A percentile compares a stretch with the other conserved stretches of the same genome.
Conservation (phyloP, 2,113 vertebrate genomes). For the Hypocryptadius cinnamomeus region DNA sequence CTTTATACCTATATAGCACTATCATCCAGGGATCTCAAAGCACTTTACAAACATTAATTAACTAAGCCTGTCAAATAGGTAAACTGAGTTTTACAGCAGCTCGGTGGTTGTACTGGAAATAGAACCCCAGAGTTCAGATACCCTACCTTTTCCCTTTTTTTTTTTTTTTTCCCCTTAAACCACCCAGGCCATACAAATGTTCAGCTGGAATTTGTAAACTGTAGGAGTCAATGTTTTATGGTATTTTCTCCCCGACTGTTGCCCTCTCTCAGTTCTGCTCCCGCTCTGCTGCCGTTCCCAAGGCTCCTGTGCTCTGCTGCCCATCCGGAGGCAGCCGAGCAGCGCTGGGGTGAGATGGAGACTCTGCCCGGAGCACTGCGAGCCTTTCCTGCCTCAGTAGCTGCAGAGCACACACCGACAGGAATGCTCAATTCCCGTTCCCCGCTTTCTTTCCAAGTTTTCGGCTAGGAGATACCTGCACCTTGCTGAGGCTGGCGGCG, state of each 20-base stretch:
- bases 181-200: neutral
- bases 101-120: constrained; percentile 27
- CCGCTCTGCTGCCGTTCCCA: neutral
- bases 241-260: neutral
- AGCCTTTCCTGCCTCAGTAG: neutral
- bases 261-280: neutral
- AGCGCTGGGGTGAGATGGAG: neutral
- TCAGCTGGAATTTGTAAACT: neutral
- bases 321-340: neutral
- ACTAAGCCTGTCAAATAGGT: constrained; percentile 66
- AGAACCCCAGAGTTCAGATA: constrained; percentile 16
- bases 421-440: neutral
- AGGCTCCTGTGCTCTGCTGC: neutral
- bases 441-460: neutral
- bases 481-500: rapidly evolving
- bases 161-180: neutral
- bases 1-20: constrained; percentile 64
- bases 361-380: neutral
- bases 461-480: neutral
- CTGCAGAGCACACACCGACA: rapidly evolving
- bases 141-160: neutral
- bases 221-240: neutral
- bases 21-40: constrained; percentile 61
- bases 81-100: constrained; percentile 63
- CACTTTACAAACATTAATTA: constrained; percentile 68